Evolutionary conservation across 2,888 invertebrate species (phyloP), one percentile per base, ranked within the genome.

Genomic region (Melanophora roralis): DNA sequence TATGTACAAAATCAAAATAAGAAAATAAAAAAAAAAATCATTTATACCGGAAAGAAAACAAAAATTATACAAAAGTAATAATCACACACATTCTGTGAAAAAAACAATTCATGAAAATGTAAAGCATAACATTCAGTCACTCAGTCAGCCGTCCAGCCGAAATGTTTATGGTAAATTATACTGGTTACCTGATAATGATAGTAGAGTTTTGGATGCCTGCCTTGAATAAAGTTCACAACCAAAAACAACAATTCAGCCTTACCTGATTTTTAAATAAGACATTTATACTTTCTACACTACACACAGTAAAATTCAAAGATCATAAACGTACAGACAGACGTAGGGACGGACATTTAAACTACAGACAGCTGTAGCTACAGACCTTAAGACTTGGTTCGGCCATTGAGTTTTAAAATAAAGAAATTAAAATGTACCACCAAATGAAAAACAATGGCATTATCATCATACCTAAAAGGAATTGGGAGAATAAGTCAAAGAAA

Each of bases 1-100:
- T 38, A 71, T 27, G 45, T 12, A 55, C 55, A 45, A 57, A 11
- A 68, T 47, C 47, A 47, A n/a, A n/a, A 53, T 11, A 49, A 16
- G n/a, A 45, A 60, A 16, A 32, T n/a, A 62, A 55, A 21, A 14
- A 40, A 71, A 47, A 40, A 49, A 60, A 43, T 16, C 55, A 59
- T 67, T 74, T 62, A 80, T 72, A 80, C 80, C 80, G 76, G 78
- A 81, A 77, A 77, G 73, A 69, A 68, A 73, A 68, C 64, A 45
- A 68, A 38, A 67, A 73, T 55, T 51, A 76, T 45, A 45, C 80
- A 74, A 71, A 73, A 65, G 73, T 60, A 74, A 78, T 74, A 78
- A 71, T 65, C 71, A 73, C 57, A 62, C 76, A 62, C 76, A 80
- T 71, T 79, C 71, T 40, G 53, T 60, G 60, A 75, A 79, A 71